Percentiles rank a stretch among this genome's conserved stretches.
Conservation (phyloP, 2,797 vertebrate species). For the Pteropus rufus region DNA sequence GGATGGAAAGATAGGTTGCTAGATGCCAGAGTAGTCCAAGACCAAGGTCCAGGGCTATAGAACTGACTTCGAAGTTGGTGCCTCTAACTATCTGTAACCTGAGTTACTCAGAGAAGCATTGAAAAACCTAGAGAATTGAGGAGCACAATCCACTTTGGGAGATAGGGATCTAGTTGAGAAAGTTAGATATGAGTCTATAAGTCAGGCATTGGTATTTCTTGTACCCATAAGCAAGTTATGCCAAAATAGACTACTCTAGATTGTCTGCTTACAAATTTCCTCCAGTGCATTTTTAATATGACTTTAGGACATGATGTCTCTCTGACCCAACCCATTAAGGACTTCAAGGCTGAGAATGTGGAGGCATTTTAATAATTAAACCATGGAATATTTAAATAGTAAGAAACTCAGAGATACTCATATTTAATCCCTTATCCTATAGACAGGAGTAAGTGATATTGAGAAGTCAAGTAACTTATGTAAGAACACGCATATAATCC, state of each 20-base stretch:
- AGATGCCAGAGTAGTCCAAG: not conserved
- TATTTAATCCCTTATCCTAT: not conserved
- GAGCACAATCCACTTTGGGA: not conserved
- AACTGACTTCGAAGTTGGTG: not conserved
- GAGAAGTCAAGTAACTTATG: not conserved
- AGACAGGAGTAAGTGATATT: not conserved
- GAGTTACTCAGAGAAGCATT: not conserved
- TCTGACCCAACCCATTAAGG: not conserved
- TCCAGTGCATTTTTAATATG: not conserved
- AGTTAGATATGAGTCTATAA: not conserved
- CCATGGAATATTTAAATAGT: not conserved
- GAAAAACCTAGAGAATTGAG: not conserved
- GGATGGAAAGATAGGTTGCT: not conserved
- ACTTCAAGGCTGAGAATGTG: not conserved
- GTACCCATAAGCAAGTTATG: not conserved
- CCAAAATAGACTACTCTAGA: not conserved
- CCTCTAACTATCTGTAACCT: not conserved
- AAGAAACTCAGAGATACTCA: not conserved
- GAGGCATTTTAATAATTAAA: not conserved
- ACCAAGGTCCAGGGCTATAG: not conserved
- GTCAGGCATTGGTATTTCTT: not conserved
- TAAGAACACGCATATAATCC: not conserved
- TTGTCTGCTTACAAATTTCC: not conserved
- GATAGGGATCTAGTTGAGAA: not conserved
- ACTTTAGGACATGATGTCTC: not conserved